These are phyloP conservation scores for Carettochelys insculpta DNA, from an alignment of 2,113 vertebrate species.

Conservation along the genomic window DNA sequence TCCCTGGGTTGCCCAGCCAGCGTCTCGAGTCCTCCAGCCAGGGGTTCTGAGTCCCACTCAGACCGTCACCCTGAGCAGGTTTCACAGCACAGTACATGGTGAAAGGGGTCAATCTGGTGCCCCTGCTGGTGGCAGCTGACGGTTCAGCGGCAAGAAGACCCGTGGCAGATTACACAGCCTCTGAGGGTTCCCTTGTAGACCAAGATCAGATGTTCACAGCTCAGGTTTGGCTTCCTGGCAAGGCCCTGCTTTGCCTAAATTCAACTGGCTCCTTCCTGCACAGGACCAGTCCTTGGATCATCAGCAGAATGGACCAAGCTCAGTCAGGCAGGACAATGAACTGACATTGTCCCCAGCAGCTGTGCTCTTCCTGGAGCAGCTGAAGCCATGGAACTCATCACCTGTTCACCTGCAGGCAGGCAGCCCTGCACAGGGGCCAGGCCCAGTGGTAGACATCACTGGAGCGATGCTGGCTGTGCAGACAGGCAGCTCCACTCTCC, in stretches of 20 bases:
- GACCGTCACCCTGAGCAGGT: not conserved
- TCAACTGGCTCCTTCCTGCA: rapidly evolving
- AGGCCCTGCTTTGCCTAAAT: not conserved
- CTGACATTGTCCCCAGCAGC: not conserved
- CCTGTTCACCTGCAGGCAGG: rapidly evolving
- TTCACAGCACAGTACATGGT: not conserved
- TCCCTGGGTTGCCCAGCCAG: not conserved
- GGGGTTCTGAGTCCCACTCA: not conserved
- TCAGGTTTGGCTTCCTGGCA: rapidly evolving
- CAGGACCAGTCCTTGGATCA: not conserved
- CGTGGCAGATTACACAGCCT: not conserved
- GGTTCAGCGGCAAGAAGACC: not conserved
- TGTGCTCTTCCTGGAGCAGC: not conserved
- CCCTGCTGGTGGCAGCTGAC: not conserved
- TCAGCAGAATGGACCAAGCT: not conserved
- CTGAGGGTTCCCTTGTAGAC: not conserved
- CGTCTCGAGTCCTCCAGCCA: too few species aligned
- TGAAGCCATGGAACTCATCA: not conserved
- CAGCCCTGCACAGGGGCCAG: too few species aligned
- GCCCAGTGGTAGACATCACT: too few species aligned
- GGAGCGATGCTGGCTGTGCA: too few species aligned
- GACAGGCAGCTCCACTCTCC: too few species aligned
- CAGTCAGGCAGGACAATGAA: not conserved
- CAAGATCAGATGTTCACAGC: not conserved
- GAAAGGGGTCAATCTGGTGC: not conserved